Conservation (phyloP, 2,113 vertebrate genomes). For the Clinocottus analis region DNA sequence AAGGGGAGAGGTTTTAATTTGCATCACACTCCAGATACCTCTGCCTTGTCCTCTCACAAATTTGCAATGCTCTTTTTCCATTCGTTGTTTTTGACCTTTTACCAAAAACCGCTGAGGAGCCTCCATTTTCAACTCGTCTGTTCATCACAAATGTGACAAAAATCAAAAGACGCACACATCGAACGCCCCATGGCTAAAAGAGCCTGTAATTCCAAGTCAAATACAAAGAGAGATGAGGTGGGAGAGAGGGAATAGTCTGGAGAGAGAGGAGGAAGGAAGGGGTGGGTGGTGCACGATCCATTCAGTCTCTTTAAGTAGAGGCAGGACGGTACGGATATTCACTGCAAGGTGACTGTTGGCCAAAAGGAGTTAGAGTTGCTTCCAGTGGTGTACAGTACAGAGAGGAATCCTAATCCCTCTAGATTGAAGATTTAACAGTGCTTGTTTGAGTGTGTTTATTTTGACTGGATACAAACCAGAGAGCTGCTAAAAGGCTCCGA, state of each 20-base stretch:
- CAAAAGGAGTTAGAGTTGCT: conserved; percentile 51
- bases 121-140: conserved; percentile 48
- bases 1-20: conserved; percentile 56
- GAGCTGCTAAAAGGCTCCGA: conserved; percentile 73
- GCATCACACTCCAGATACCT: conserved; percentile 57
- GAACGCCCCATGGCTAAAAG: conserved; percentile 71
- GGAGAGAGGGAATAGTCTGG: conserved; percentile 57
- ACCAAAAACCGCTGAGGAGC: conserved; percentile 55
- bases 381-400: conserved; percentile 73
- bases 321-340: conserved; percentile 67
- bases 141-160: conserved; percentile 66
- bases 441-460: conserved; percentile 66
- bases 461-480: conserved; percentile 57
- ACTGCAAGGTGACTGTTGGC: conserved; percentile 55
- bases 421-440: conserved; percentile 64
- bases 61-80: conserved; percentile 23
- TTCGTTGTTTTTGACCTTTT: conserved; percentile 45
- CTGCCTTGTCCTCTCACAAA: conserved; percentile 32
- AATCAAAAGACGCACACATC: conserved; percentile 53
- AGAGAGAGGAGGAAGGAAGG: conserved; percentile 4
- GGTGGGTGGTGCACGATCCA: conserved; percentile 59
- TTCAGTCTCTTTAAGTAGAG: conserved; percentile 61
- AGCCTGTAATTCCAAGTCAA: conserved; percentile 79
- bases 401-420: conserved; percentile 64
- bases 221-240: conserved; percentile 69